Conservation (phyloP, 1,140 invertebrate genomes). For the Drosophila lowei region DNA sequence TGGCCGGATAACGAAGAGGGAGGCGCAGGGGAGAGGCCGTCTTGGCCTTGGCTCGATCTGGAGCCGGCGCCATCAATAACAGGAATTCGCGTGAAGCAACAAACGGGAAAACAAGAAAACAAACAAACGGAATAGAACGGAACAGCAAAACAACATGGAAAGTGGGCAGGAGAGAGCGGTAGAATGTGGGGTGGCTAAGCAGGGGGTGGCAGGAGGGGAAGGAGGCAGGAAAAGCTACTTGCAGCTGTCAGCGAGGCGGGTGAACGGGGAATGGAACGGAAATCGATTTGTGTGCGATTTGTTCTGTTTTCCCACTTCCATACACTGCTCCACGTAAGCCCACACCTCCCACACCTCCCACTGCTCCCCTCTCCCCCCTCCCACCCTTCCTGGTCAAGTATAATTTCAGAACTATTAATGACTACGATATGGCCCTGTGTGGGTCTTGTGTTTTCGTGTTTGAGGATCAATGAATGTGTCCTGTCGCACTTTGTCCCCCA, state of each 20-base stretch:
- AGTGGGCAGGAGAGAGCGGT: background rate
- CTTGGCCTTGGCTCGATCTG: conserved; percentile 65
- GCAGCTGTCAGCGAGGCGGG: conserved; percentile 69
- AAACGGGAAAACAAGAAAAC: conserved; percentile 65
- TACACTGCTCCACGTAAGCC: conserved; percentile 3
- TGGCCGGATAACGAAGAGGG: conserved; percentile 20
- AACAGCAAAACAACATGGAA: conserved; percentile 36
- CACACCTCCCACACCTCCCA: background rate
- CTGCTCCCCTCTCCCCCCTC: background rate
- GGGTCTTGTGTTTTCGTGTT: conserved; percentile 54
- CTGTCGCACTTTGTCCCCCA: conserved; percentile 62
- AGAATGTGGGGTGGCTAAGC: background rate
- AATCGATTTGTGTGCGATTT: conserved; percentile 80
- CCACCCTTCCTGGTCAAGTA: conserved; percentile 59
- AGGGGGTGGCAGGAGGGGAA: no score
- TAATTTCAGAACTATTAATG: conserved; percentile 79
- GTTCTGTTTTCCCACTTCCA: conserved; percentile 67
- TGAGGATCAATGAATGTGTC: conserved; percentile 68
- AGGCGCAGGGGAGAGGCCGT: background rate
- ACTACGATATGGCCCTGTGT: conserved; percentile 41
- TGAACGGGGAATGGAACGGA: conserved; percentile 52
- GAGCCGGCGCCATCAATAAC: conserved; percentile 75
- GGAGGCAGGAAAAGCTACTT: conserved; percentile 47
- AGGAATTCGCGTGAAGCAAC: conserved; percentile 65
- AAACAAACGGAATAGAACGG: conserved; percentile 58